A percentile compares a stretch with the other conserved stretches of the same genome.
Evolutionary conservation across 1,140 invertebrate species (phyloP).

Genomic region (Hycleus phaleratus): DNA sequence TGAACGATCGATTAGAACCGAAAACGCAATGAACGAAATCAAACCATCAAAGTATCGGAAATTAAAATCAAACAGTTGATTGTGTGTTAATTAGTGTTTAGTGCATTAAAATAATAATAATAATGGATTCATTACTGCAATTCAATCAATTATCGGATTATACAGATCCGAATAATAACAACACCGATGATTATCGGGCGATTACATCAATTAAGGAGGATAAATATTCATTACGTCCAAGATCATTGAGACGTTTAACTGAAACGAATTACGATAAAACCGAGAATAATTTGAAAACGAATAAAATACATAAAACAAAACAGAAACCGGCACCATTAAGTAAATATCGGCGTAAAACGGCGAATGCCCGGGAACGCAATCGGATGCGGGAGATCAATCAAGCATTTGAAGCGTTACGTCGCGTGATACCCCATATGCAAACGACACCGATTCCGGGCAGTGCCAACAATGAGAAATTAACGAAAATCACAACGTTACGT

Average conservation of each 20-base stretch:
- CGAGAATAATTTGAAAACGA: neutral
- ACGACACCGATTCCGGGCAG: constrained; percentile 35
- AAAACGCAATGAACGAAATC: constrained; percentile 1
- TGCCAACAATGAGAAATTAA: constrained; percentile 63
- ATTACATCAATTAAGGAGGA: constrained; percentile 26
- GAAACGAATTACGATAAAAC: constrained; percentile 10
- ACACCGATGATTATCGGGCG: constrained; percentile 22
- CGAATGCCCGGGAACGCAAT: constrained; percentile 77
- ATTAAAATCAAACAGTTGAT: neutral
- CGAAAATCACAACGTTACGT: constrained; percentile 78
- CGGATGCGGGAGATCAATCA: constrained; percentile 85
- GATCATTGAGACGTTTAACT: constrained; percentile 30
- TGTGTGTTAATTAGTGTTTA: neutral
- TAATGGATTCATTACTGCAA: constrained; percentile 33
- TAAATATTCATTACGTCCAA: constrained; percentile 38
- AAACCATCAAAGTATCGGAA: neutral
- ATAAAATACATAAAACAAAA: constrained; percentile 43
- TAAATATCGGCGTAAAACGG: constrained; percentile 83
- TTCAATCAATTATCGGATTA: constrained; percentile 22
- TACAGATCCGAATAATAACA: constrained; percentile 36
- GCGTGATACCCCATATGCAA: constrained; percentile 58
- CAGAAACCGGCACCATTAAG: constrained; percentile 72
- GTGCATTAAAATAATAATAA: neutral
- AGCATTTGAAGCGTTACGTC: constrained; percentile 72
- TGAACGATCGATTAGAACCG: constrained; percentile 5